Percentiles rank a stretch among this genome's conserved stretches.
Evolutionary conservation across 2,797 vertebrate genomes (phyloP).

Genomic region (Tauraco hartlaubi): DNA sequence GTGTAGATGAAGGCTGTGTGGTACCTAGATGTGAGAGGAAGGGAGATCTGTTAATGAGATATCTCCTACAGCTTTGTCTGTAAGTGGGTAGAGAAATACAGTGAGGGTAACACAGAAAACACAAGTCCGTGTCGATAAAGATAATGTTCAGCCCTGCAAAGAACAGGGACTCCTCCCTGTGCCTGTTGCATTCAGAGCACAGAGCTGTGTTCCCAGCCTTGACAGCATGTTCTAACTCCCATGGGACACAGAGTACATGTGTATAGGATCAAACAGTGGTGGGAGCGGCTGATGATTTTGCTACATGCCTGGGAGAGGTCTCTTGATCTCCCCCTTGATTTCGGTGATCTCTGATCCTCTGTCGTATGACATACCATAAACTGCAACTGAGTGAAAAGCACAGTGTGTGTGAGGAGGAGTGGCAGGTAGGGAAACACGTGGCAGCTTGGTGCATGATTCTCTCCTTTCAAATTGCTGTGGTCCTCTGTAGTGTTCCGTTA

Average conservation of each 20-base stretch:
- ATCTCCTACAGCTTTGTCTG: background rate
- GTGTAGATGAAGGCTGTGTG: background rate
- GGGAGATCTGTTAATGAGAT: background rate
- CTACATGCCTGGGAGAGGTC: background rate
- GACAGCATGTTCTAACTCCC: background rate
- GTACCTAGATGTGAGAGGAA: background rate
- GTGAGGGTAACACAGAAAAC: background rate
- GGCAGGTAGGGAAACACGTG: background rate
- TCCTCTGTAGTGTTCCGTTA: background rate
- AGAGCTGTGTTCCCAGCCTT: background rate
- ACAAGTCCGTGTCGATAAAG: background rate
- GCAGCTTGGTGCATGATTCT: background rate
- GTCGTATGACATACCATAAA: accelerated
- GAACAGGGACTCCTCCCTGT: background rate
- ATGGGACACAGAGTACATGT: accelerated
- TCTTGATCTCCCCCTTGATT: too few species aligned
- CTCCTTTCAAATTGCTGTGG: accelerated
- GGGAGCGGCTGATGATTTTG: background rate
- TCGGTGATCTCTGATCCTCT: background rate
- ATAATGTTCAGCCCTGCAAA: background rate
- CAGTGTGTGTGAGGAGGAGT: accelerated
- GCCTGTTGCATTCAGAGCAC: background rate
- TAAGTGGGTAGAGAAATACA: too few species aligned
- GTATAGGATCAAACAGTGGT: background rate
- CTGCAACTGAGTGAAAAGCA: accelerated